Evolutionary conservation across 2,113 vertebrate genomes (phyloP).

Genomic region (Eclectus roratus): DNA sequence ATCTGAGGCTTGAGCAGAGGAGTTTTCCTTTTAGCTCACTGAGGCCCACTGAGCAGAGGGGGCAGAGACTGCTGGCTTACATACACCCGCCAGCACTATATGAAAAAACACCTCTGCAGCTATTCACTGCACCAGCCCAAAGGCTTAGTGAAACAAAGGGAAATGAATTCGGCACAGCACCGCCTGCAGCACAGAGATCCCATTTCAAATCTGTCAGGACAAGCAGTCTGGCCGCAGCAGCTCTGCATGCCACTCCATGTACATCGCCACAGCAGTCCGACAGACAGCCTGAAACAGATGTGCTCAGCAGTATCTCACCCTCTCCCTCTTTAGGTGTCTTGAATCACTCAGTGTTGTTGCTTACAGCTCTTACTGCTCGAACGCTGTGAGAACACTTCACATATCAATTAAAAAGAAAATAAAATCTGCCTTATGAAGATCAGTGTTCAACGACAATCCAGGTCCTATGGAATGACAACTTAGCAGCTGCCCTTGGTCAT

Average conservation of each 20-base stretch:
- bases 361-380: neutral
- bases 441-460: neutral
- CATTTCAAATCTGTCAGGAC: conserved; percentile 30
- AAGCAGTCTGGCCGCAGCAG: neutral
- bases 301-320: neutral
- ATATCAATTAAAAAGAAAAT: neutral
- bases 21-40: neutral
- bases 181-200: neutral
- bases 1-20: neutral
- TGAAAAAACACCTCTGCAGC: conserved; percentile 29
- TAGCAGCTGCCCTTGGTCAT: neutral
- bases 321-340: neutral
- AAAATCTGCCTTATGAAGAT: neutral
- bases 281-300: neutral
- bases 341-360: neutral
- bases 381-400: neutral
- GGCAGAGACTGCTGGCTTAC: neutral
- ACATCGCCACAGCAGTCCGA: neutral
- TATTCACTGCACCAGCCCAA: conserved; percentile 17
- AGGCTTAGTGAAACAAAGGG: conserved; percentile 49
- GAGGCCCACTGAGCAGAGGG: neutral
- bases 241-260: neutral
- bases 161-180: neutral
- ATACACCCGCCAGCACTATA: neutral
- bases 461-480: neutral